Base-by-base conservation (phyloP, 1,140 invertebrate genomes). In the Colletes gigas region DNA sequence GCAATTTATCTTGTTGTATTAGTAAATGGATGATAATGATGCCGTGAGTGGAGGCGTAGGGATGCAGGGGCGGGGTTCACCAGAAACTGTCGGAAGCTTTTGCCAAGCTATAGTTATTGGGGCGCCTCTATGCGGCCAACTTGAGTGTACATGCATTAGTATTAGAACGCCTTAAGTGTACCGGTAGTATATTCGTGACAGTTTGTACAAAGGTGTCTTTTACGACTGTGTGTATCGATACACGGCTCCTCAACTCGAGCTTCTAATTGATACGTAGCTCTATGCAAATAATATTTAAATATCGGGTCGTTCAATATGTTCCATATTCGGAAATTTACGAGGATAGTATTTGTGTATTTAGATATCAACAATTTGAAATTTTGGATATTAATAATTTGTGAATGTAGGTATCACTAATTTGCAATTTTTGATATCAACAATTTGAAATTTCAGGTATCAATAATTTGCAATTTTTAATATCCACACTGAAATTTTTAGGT, bases 1-100 rank as follows among this genome's bases (percentile, higher is more conserved):
- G 75, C 82, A 83, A 89, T 89, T 90, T 86, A 86, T 90, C 89
- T 88, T 89, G 85, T 83, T 84, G 79, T 83, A 89, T 89, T 85
- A 88, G 83, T 77, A 83, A 89, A 89, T 88, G 82, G 88, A 88
- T 89, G 87, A 87, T 89, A 84, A 89, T 86, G 82, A 85, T 71
- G 81, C 70, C 19, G 54, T 44, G 55, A 79, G 19, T 39, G 7
- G 52, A 44, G 81, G 52, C 39, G 50, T 63, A 12, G 47, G 65
- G 62, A 12, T 6, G 21, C 14, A 47, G 67, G 15, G 52, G 47
- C 1, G 17, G 62, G 44, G 54, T 19, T 17, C 50, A 68, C 57
- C 67, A 39, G 52, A 77, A 81, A 60, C 67, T 62, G 59, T 71
- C 82, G 78, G 83, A 73, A 81, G 44, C 60, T 47, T 54, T 41